Percentiles rank a stretch among this genome's conserved stretches.
Evolutionary conservation across 53 echinoderm and acorn worm genomes (phyloP).

Genomic region (Echinarachnius parma): DNA sequence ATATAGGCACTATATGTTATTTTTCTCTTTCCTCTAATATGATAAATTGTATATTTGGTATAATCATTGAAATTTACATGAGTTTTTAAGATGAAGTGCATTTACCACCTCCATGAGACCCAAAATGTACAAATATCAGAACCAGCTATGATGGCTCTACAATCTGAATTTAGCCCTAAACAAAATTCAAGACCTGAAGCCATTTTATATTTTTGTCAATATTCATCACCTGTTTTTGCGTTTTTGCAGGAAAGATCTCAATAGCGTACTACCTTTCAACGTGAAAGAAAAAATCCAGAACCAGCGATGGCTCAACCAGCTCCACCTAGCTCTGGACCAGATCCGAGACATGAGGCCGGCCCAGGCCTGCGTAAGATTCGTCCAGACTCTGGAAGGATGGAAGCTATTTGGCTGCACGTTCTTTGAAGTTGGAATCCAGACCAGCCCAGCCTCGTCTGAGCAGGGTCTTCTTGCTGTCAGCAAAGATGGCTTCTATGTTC

Average conservation of each 20-base stretch:
- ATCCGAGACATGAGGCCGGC: constrained; percentile 49
- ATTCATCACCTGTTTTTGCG: too few species aligned
- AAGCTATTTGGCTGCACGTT: constrained; percentile 77
- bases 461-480: constrained; percentile 75
- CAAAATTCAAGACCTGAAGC: too few species aligned
- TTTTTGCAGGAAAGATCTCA: constrained; percentile 73
- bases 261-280: constrained; percentile 54
- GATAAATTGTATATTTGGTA: too few species aligned
- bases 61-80: too few species aligned
- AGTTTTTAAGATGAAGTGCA: too few species aligned
- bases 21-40: too few species aligned
- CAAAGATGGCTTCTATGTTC: constrained; percentile 66
- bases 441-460: constrained; percentile 43
- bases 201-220: too few species aligned
- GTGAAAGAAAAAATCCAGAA: constrained; percentile 48
- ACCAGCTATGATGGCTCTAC: too few species aligned
- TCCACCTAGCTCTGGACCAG: constrained; percentile 44
- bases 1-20: too few species aligned
- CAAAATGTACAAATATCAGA: too few species aligned
- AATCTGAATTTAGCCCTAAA: too few species aligned
- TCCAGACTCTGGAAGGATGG: constrained; percentile 52
- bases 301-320: constrained; percentile 84
- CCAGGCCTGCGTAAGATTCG: constrained; percentile 59
- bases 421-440: constrained; percentile 58
- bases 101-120: too few species aligned